phyloP scores from a whole-genome alignment of 2,113 vertebrate genomes.

The Nibea coibor region DNA sequence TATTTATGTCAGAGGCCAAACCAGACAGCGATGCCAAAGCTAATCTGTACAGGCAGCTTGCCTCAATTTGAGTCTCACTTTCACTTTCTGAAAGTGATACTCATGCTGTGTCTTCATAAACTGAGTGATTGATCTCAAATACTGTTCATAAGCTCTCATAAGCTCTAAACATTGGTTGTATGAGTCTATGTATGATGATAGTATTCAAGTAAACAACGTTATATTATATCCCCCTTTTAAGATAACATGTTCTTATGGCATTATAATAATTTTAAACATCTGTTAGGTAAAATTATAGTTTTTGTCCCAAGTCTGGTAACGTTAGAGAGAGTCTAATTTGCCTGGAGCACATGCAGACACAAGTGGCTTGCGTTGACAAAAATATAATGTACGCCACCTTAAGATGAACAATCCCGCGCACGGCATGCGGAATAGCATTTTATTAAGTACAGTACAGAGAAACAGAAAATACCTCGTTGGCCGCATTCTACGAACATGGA shows the following conservation, averaged over 20 bases:
- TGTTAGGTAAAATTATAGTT: background rate
- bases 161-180: background rate
- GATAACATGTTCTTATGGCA: background rate
- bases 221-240: background rate
- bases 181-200: background rate
- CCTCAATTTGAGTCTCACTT: too few relatives aligned
- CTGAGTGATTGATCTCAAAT: background rate
- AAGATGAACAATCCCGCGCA: too few relatives aligned
- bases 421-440: too few relatives aligned
- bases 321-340: too few relatives aligned
- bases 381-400: too few relatives aligned
- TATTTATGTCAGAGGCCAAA: constrained; percentile 13
- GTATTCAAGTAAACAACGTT: background rate
- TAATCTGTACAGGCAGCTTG: background rate
- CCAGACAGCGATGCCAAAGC: background rate
- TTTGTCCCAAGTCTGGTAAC: too few relatives aligned
- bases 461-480: too few relatives aligned
- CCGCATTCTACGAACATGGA: too few relatives aligned
- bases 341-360: too few relatives aligned
- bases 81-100: background rate
- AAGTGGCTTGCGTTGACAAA: too few relatives aligned
- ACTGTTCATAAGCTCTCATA: background rate
- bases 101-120: background rate
- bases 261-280: background rate
- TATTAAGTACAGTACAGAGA: too few relatives aligned